Evolutionary conservation across 2,797 vertebrate genomes (phyloP), one percentile per base, ranked within the genome.

Genomic region (Enoplosus armatus): DNA sequence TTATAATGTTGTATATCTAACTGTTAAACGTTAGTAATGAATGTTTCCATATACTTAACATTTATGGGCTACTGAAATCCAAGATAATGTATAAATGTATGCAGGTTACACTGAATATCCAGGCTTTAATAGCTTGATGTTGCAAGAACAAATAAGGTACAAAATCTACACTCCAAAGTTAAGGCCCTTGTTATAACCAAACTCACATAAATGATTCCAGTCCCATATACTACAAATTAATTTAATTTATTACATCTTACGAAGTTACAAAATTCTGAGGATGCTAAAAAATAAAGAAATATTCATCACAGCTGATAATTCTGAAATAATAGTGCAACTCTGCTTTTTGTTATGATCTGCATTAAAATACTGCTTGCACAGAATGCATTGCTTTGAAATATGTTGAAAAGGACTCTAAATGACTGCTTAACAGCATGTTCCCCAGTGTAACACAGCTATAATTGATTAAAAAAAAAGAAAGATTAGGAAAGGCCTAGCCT

Each of bases 401-500:
- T 70, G 31, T 29, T 76, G n/a, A 51, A 41, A 35, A 48, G 3
- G 6, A 55, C 56, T 24, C 26, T 10, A 58, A 72, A 61, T 53
- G 12, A 55, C 8, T 35, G 12, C 7, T 48, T 29, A 29, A 60
- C 27, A 63, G 45, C 43, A 39, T 41, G 45, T 16, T 20, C 37
- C 18, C 2, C 10, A 56, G 22, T 26, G 14, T 74, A 31, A 45
- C 18, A 37, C 18, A 37, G n/a, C 11, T 39, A 12, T 35, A 48
- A 53, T 20, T 41, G 47, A 71, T 64, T 14, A 48, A 26, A 55
- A 63, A 50, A 77, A 59, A 5, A 37, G 31, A 48, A 20, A 71
- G 22, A 76, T 80, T 67, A 62, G 35, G 60, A 47, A 50, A 39
- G 35, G 24, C n/a, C 26, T 3, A 35, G 43, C n/a, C 48, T 45